A percentile compares a stretch with the other conserved stretches of the same genome.
phyloP scores from a whole-genome alignment of 2,113 vertebrate genomes.

The Kryptolebias marmoratus region DNA sequence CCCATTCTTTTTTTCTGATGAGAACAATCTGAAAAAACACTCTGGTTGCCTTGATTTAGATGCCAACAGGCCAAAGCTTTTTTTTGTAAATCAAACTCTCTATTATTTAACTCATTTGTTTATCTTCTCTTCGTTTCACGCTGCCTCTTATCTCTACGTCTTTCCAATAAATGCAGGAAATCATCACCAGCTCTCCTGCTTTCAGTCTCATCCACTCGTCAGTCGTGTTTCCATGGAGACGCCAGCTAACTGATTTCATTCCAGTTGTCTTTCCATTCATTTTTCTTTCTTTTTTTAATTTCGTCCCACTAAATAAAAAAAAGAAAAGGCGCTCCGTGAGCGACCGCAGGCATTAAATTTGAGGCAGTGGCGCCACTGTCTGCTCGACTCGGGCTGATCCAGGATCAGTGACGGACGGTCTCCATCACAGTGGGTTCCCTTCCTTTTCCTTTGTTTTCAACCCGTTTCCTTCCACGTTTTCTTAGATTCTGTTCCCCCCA shows the following conservation, averaged over 20 bases:
- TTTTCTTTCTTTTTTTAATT: conserved; percentile 20
- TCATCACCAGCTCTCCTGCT: neutral
- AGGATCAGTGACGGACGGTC: conserved; percentile 61
- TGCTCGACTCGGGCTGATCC: conserved; percentile 58
- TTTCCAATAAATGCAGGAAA: neutral
- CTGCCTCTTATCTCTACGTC: neutral
- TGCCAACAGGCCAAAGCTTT: neutral
- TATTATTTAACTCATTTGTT: neutral
- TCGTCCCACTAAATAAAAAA: conserved; percentile 24
- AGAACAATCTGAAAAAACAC: neutral
- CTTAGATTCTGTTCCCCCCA: conserved; percentile 71
- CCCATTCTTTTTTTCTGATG: too few relatives aligned
- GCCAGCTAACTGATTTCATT: conserved; percentile 17
- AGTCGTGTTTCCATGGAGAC: neutral
- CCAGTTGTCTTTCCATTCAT: neutral
- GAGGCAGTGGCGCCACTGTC: conserved; percentile 71
- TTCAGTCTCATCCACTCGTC: too few relatives aligned
- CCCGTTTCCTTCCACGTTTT: conserved; percentile 82
- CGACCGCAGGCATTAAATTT: conserved; percentile 62
- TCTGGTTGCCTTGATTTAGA: neutral
- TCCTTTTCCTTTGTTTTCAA: conserved; percentile 83
- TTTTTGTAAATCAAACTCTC: conserved; percentile 1
- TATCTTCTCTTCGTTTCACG: neutral
- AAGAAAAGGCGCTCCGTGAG: conserved; percentile 49
- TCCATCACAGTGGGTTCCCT: conserved; percentile 73